phyloP scores from a whole-genome alignment of 2,797 vertebrate genomes.

The Holocentrus rufus region DNA sequence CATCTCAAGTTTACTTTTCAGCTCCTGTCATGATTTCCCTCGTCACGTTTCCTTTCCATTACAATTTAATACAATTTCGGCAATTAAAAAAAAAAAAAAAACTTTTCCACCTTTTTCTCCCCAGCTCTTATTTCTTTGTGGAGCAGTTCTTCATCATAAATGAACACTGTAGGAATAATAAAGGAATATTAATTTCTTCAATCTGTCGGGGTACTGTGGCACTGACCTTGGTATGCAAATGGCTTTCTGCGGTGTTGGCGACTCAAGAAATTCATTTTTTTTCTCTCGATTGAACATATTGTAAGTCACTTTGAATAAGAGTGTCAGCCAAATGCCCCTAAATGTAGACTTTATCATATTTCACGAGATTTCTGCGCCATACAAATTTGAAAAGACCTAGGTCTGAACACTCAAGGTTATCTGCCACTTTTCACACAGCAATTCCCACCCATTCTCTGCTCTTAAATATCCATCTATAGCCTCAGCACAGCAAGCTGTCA shows the following conservation, averaged over 20 bases:
- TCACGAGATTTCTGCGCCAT: constrained; percentile 10
- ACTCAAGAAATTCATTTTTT: constrained; percentile 11
- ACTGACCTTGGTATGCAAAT: constrained; percentile 33
- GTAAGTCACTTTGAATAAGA: constrained; percentile 13
- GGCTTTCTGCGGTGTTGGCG: neutral
- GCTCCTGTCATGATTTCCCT: constrained; percentile 17
- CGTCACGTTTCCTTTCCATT: neutral
- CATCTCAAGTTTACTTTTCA: constrained; percentile 27
- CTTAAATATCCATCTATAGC: constrained; percentile 25
- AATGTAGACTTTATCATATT: constrained; percentile 21
- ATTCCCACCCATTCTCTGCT: constrained; percentile 15
- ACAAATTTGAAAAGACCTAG: constrained; percentile 42
- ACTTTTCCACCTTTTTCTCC: too few species aligned
- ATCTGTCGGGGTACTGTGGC: neutral
- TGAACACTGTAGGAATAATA: constrained; percentile 31
- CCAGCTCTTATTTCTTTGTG: too few species aligned
- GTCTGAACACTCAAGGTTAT: constrained; percentile 38
- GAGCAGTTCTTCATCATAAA: neutral
- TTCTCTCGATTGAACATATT: constrained; percentile 1
- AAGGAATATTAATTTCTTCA: constrained; percentile 6
- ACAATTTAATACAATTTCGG: neutral
- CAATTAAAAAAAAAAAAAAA: neutral
- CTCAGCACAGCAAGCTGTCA: constrained; percentile 20
- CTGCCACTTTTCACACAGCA: constrained; percentile 31
- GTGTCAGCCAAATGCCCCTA: constrained; percentile 22